These are phyloP conservation scores for Acromyrmex charruanus DNA, from an alignment of 1,140 invertebrate species.

Conservation along the genomic window DNA sequence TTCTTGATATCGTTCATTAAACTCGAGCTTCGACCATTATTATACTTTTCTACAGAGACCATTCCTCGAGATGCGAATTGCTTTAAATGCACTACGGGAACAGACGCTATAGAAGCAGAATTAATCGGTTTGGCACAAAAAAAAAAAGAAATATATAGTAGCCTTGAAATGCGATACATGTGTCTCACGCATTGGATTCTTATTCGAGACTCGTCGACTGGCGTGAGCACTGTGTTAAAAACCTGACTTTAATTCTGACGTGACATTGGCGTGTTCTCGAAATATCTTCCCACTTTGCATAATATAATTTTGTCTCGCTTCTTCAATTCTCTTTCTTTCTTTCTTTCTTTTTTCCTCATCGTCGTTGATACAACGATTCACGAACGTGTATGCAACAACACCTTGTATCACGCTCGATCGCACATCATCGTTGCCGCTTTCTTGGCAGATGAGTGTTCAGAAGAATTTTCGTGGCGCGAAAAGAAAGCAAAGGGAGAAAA, in stretches of 20 bases:
- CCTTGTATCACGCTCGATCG: not conserved
- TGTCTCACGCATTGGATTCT: constrained; percentile 34
- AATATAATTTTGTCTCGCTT: constrained; percentile 12
- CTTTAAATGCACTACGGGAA: not conserved
- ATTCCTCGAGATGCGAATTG: not conserved
- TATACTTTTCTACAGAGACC: constrained; percentile 1
- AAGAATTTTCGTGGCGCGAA: not conserved
- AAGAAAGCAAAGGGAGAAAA: constrained; percentile 38
- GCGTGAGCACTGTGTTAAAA: constrained; percentile 15
- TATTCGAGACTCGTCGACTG: constrained; percentile 34
- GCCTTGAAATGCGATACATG: constrained; percentile 46
- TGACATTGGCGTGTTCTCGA: constrained; percentile 35
- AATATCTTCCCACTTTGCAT: constrained; percentile 48
- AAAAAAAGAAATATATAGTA: constrained; percentile 12
- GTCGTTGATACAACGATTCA: not conserved
- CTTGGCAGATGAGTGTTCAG: not conserved
- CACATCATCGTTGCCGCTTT: not conserved
- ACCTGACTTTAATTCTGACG: constrained; percentile 37
- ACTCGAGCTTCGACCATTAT: not conserved
- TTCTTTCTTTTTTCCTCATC: not conserved
- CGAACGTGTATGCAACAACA: not conserved
- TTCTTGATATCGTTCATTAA: constrained; percentile 22
- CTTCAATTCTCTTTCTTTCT: not conserved
- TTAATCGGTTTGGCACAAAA: constrained; percentile 12
- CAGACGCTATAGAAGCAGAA: constrained; percentile 1